Percentiles rank a stretch among this genome's conserved stretches.
Evolutionary conservation across 2,888 invertebrate species (phyloP).

Genomic region (Melipona bicolor): DNA sequence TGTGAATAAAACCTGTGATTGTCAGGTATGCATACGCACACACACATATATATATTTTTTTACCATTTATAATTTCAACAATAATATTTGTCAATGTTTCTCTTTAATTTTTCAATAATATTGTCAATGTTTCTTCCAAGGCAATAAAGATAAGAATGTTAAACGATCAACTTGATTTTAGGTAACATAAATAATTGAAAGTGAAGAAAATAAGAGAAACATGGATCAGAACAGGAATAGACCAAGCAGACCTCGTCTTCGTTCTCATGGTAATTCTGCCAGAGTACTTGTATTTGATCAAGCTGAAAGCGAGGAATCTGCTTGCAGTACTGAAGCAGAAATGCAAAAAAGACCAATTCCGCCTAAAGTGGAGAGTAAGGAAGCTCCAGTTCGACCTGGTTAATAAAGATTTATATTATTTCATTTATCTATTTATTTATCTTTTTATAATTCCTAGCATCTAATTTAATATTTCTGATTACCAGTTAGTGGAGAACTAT

Average conservation of each 20-base stretch:
- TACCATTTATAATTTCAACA: background rate
- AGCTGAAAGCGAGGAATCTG: constrained; percentile 86
- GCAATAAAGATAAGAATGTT: background rate
- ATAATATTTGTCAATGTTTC: background rate
- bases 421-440: constrained; percentile 23
- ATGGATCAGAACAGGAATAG: constrained; percentile 82
- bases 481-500: constrained; percentile 84
- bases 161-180: constrained; percentile 8
- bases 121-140: background rate
- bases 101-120: background rate
- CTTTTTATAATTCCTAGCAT: constrained; percentile 40
- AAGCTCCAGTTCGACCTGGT: constrained; percentile 81
- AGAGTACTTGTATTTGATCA: constrained; percentile 92
- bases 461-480: constrained; percentile 63
- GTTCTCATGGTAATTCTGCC: constrained; percentile 87
- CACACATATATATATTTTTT: background rate
- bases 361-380: constrained; percentile 79
- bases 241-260: constrained; percentile 82
- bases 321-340: constrained; percentile 71
- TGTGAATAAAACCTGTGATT: constrained; percentile 24
- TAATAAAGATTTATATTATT: constrained; percentile 32
- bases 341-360: constrained; percentile 67
- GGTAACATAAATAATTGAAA: constrained; percentile 15
- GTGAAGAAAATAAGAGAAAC: background rate
- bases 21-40: constrained; percentile 22